These are phyloP conservation scores for Apeltes quadracus DNA, from an alignment of 2,113 vertebrate genomes.

Conservation along the genomic window DNA sequence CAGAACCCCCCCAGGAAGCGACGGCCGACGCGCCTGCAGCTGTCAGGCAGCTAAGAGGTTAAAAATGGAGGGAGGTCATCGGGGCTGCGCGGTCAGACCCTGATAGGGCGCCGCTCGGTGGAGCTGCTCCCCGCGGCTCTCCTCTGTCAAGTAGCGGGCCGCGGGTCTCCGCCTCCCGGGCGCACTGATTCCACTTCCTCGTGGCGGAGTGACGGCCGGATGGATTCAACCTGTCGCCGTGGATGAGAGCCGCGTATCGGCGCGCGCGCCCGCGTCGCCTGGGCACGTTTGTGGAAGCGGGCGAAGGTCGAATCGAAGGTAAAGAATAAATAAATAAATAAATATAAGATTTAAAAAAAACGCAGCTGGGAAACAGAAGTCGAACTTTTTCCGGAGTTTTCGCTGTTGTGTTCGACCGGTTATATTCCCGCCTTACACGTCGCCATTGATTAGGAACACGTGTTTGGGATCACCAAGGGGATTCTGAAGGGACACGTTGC, in stretches of 20 bases:
- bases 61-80: constrained; percentile 51
- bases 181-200: constrained; percentile 53
- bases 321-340: constrained; percentile 22
- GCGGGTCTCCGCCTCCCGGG: constrained; percentile 62
- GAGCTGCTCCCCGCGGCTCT: constrained; percentile 60
- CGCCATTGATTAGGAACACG: neutral
- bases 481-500: too few species aligned
- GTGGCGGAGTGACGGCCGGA: neutral
- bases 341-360: neutral
- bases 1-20: too few species aligned
- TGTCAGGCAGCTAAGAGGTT: constrained; percentile 58
- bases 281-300: constrained; percentile 35
- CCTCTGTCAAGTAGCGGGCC: constrained; percentile 57
- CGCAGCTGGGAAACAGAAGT: neutral
- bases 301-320: constrained; percentile 35
- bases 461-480: too few species aligned
- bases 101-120: constrained; percentile 77
- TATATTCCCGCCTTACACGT: neutral
- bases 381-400: neutral
- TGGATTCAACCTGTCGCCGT: constrained; percentile 6
- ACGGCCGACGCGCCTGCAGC: neutral
- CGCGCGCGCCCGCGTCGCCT: neutral
- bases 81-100: constrained; percentile 53
- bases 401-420: neutral
- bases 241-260: neutral